phyloP scores from a whole-genome alignment of 2,888 invertebrate species.

The Drosophila mayaguana region DNA sequence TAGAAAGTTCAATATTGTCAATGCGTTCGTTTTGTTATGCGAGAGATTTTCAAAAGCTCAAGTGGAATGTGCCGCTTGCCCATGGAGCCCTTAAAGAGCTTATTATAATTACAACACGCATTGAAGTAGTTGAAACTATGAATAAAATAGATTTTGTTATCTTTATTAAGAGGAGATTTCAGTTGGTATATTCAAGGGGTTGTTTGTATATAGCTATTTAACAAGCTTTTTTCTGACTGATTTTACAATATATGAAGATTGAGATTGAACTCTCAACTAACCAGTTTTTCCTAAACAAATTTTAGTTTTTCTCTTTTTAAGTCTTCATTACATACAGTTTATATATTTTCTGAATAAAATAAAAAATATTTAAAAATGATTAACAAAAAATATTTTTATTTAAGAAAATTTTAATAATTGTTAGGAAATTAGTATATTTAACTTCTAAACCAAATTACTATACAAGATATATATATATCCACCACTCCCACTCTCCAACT shows the following conservation, averaged over 20 bases:
- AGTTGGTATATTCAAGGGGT: not conserved
- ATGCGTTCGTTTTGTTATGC: slow-evolving; percentile 26
- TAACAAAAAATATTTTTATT: too few relatives aligned
- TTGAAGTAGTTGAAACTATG: not conserved
- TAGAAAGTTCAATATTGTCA: slow-evolving; percentile 63
- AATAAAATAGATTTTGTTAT: not conserved
- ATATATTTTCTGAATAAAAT: too few relatives aligned
- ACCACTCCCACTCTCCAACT: too few relatives aligned
- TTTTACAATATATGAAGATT: not conserved
- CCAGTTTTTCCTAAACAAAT: too few relatives aligned
- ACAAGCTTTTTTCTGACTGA: not conserved
- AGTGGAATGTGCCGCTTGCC: slow-evolving; percentile 28
- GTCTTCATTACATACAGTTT: too few relatives aligned
- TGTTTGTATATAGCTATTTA: not conserved
- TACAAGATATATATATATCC: too few relatives aligned
- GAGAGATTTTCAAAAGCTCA: slow-evolving; percentile 30
- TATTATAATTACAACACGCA: slow-evolving; percentile 1
- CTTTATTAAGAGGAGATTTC: not conserved
- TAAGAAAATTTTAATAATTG: too few relatives aligned
- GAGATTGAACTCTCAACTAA: too few relatives aligned
- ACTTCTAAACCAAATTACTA: too few relatives aligned
- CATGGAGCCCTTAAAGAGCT: not conserved
- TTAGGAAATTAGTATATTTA: too few relatives aligned
- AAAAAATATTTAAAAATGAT: too few relatives aligned
- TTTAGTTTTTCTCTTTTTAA: too few relatives aligned